A percentile compares a stretch with the other conserved stretches of the same genome.
These are phyloP conservation scores for Apis florea DNA, from an alignment of 1,140 invertebrate genomes.

Conservation along the genomic window DNA sequence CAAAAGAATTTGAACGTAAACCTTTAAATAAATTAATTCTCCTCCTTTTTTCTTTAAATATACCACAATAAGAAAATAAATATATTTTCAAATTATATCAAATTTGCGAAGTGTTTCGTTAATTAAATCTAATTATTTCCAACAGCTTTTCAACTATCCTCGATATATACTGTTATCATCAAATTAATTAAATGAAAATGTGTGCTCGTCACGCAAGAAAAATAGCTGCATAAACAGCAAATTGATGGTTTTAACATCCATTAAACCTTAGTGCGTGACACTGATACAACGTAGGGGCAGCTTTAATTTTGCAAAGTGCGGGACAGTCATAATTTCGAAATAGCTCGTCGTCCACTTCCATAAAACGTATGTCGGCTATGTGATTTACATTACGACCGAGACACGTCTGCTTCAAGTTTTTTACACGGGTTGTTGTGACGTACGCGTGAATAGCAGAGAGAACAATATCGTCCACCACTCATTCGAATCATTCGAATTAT, in stretches of 20 bases:
- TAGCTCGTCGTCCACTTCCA: slow-evolving; percentile 38
- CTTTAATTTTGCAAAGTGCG: slow-evolving; percentile 58
- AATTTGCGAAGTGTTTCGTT: no score
- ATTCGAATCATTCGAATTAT: no score
- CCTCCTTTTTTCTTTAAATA: no score
- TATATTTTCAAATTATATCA: no score
- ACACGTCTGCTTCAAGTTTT: neutral
- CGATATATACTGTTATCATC: no score
- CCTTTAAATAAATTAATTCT: no score
- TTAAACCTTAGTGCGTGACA: slow-evolving; percentile 20
- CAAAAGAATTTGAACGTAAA: no score
- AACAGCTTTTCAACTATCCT: no score
- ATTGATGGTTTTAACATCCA: slow-evolving; percentile 33
- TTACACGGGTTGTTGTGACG: neutral
- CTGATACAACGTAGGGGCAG: slow-evolving; percentile 32
- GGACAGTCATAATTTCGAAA: slow-evolving; percentile 48
- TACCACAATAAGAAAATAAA: no score
- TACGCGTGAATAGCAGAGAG: neutral
- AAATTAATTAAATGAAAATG: neutral
- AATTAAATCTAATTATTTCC: no score
- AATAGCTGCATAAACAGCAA: neutral
- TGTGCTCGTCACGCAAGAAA: neutral
- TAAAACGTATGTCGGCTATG: slow-evolving; percentile 22
- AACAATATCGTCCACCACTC: no score
- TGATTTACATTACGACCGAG: slow-evolving; percentile 47